Evolutionary conservation across 2,888 invertebrate genomes (phyloP).

Genomic region (Odontomyia ornata): DNA sequence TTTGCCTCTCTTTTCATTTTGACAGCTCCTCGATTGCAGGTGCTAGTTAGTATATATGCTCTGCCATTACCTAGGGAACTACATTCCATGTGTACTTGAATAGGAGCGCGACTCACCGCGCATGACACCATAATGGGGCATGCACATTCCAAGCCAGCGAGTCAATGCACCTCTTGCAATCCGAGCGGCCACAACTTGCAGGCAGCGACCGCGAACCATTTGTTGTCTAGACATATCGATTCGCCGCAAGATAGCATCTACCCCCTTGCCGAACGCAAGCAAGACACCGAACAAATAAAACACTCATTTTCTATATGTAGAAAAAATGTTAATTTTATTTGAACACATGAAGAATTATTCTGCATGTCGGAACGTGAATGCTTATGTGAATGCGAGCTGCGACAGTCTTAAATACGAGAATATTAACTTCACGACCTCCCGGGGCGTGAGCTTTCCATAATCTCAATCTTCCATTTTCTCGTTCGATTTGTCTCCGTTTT

Average conservation of each 20-base stretch:
- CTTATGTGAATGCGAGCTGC: background rate
- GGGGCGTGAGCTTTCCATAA: background rate
- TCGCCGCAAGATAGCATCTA: background rate
- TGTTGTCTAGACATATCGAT: constrained; percentile 38
- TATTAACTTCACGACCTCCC: background rate
- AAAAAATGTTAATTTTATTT: too few relatives aligned
- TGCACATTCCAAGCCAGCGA: too few relatives aligned
- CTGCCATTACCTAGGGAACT: too few relatives aligned
- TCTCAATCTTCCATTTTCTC: constrained; percentile 36
- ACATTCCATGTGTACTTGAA: too few relatives aligned
- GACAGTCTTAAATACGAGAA: background rate
- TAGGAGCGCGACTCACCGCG: too few relatives aligned
- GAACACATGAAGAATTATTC: too few relatives aligned
- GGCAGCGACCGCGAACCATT: background rate
- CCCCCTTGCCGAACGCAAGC: background rate
- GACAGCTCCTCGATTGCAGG: too few relatives aligned
- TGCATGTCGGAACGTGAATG: background rate
- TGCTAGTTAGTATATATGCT: too few relatives aligned
- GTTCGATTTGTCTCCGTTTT: constrained; percentile 25
- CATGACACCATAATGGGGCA: too few relatives aligned
- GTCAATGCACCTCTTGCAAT: too few relatives aligned
- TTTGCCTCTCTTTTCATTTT: too few relatives aligned
- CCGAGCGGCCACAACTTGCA: too few relatives aligned
- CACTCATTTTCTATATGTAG: background rate
- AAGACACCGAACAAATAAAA: background rate